Percentiles rank a stretch among this genome's conserved stretches.
Evolutionary conservation across 1,140 invertebrate species (phyloP).

Genomic region (Drosophila guanche): DNA sequence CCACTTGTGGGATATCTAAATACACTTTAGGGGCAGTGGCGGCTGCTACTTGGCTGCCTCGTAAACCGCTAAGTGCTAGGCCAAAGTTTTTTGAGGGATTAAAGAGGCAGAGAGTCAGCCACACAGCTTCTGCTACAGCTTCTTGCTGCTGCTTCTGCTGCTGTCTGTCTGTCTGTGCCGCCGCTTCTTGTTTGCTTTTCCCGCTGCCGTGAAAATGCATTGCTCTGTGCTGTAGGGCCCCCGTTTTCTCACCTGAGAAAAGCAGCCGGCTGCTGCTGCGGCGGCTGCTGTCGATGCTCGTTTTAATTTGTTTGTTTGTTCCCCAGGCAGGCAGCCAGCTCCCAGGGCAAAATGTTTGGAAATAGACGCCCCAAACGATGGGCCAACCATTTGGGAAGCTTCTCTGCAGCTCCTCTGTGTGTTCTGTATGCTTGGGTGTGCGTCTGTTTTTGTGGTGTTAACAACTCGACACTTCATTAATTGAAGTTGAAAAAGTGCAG

Average conservation of each 20-base stretch:
- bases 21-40: conserved; percentile 20
- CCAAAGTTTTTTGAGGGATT: conserved; percentile 52
- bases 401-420: conserved; percentile 23
- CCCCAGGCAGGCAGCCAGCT: conserved; percentile 43
- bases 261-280: conserved; percentile 5
- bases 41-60: conserved; percentile 19
- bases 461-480: conserved; percentile 82
- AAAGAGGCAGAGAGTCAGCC: conserved; percentile 37
- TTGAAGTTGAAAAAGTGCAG: conserved; percentile 77
- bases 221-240: conserved; percentile 15
- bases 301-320: conserved; percentile 81
- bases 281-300: conserved; percentile 63
- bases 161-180: conserved; percentile 20
- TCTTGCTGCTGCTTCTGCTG: conserved; percentile 31
- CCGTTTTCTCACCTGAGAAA: conserved; percentile 71
- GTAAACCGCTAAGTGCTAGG: conserved; percentile 55
- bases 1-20: conserved; percentile 33
- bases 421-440: conserved; percentile 50
- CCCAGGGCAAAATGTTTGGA: conserved; percentile 68
- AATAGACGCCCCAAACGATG: conserved; percentile 46
- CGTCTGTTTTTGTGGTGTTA: conserved; percentile 52
- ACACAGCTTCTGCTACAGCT: conserved; percentile 53
- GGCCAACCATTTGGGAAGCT: conserved; percentile 6
- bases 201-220: conserved; percentile 65
- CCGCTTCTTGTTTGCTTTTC: conserved; percentile 59